These are phyloP conservation scores for Corella eumyota DNA, from an alignment of 23 tunicate species.

Conservation along the genomic window DNA sequence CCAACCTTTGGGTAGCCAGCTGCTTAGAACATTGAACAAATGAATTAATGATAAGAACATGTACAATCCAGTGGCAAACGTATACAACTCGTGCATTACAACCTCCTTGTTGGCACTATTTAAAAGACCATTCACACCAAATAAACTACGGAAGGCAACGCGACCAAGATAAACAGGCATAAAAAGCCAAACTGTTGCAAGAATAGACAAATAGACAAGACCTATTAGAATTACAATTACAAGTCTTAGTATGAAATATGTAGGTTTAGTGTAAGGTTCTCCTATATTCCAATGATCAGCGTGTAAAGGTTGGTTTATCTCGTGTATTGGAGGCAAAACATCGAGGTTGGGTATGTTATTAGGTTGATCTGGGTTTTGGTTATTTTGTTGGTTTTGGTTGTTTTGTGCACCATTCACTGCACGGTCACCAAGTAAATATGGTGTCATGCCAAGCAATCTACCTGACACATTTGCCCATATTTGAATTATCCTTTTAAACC, in stretches of 20 bases:
- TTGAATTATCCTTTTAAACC: constrained; percentile 26
- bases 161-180: constrained; percentile 50
- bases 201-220: constrained; percentile 12
- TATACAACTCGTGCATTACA: constrained; percentile 52
- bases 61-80: constrained; percentile 49
- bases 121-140: constrained; percentile 16
- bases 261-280: constrained; percentile 28
- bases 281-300: constrained; percentile 6
- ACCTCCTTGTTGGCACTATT: neutral
- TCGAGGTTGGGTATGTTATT: too few relatives aligned
- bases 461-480: constrained; percentile 52
- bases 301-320: too few relatives aligned
- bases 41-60: constrained; percentile 36
- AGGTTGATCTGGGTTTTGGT: neutral
- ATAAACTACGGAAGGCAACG: constrained; percentile 3
- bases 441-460: constrained; percentile 34
- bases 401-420: neutral
- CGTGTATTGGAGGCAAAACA: too few relatives aligned
- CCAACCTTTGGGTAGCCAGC: constrained; percentile 45
- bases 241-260: constrained; percentile 17
- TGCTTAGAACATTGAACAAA: constrained; percentile 6
- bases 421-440: constrained; percentile 52
- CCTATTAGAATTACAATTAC: constrained; percentile 10
- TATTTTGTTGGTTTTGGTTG: neutral
- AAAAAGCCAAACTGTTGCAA: constrained; percentile 14